Base-by-base conservation (phyloP, 2,113 vertebrate genomes). In the Holacanthus passer region DNA sequence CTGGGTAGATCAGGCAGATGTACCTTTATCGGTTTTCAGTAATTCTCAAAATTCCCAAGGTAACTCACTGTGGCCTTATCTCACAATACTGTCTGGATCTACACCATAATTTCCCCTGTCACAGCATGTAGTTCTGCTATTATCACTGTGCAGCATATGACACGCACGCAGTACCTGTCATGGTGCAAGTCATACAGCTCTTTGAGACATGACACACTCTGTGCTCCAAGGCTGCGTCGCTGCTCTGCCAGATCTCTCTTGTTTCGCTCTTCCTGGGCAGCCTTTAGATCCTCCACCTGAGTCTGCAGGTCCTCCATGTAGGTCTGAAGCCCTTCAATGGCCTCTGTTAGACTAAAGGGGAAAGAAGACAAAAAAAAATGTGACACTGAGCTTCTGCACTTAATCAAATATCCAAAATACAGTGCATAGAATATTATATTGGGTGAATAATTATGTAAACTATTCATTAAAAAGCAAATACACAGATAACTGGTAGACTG, bases 221-320 rank as follows among this genome's bases (percentile, higher is more conserved):
- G 97, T 2, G 95, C 91, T 0, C 95, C 81, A 0, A 94, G 87
- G 73, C 27, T 92, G 56, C 93, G 94, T 16, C 95, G 95, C 69
- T 95, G 95, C 63, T 96, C 96, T 0, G 79, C 93, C 93, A 86
- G 78, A 55, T 81, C 88, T 83, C 83, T 94, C 37, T 84, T 94
- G 45, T 73, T 85, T 17, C 85, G 86, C 86, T 94, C 90, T 0
- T 87, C 83, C 56, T 86, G 95, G 20, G 95, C 84, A 1, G 92
- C 86, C 37, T 96, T 97, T 62, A 99, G 8, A 55, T 97, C 96
- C 64, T 98, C 96, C 82, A 99, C 95, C 92, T 97, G 97, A 67
- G 72, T 92, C 79, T 99, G 97, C 24, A 99, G 94, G 50, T 96
- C 95, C 87, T 98, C 97, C 80, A 98, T 95, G 81, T 97, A 95